Evolutionary conservation across 2,888 invertebrate species (phyloP).

Genomic region (Mesorhabditis spiculigera): DNA sequence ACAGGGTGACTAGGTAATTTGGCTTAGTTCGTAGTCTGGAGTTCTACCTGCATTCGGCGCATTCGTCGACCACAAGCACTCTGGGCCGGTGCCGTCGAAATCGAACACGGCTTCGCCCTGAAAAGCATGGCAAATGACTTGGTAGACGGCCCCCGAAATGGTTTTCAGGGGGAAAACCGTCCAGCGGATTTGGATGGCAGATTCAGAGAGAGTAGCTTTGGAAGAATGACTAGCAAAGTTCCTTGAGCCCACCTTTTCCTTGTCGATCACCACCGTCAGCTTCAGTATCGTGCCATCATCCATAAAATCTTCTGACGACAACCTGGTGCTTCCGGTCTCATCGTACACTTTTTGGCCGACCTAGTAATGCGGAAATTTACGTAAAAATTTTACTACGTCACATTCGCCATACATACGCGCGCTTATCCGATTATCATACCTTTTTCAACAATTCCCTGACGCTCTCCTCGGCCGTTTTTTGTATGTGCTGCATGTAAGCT

Average conservation of each 20-base stretch:
- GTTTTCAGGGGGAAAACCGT: too few relatives aligned
- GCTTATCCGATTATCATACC: constrained; percentile 14
- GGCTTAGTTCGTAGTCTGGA: constrained; percentile 58
- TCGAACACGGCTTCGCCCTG: constrained; percentile 64
- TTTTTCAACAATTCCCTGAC: constrained; percentile 80
- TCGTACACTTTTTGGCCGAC: constrained; percentile 14
- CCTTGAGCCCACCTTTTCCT: constrained; percentile 63
- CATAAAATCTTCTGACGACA: neutral
- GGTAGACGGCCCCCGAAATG: too few relatives aligned
- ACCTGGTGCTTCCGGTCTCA: constrained; percentile 11
- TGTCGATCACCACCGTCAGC: constrained; percentile 76
- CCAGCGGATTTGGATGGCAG: too few relatives aligned
- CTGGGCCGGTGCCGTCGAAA: constrained; percentile 79
- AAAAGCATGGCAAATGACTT: too few relatives aligned
- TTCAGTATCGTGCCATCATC: constrained; percentile 64
- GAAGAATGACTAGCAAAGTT: too few relatives aligned
- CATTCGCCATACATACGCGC: too few relatives aligned
- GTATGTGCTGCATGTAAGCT: constrained; percentile 94
- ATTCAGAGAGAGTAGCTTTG: too few relatives aligned
- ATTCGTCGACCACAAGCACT: constrained; percentile 97
- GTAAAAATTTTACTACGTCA: neutral
- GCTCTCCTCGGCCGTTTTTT: constrained; percentile 86
- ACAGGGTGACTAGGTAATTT: constrained; percentile 74
- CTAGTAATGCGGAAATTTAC: too few relatives aligned
- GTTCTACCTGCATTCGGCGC: constrained; percentile 69